A percentile compares a stretch with the other conserved stretches of the same genome.
These are phyloP conservation scores for Hylaeus volcanicus DNA, from an alignment of 1,140 invertebrate species.

Conservation along the genomic window DNA sequence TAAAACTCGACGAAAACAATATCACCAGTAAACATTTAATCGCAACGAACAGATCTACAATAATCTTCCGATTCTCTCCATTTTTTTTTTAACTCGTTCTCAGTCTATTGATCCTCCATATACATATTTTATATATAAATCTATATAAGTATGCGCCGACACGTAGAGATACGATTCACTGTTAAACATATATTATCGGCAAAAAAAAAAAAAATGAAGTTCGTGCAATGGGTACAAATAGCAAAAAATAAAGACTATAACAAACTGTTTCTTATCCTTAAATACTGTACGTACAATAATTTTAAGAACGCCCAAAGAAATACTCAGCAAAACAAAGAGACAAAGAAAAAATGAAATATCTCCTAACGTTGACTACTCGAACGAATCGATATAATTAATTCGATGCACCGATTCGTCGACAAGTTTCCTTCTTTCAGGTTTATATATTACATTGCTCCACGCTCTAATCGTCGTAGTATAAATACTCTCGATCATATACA, in stretches of 20 bases:
- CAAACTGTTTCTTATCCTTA: constrained; percentile 24
- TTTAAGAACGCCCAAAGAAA: neutral
- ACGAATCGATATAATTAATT: constrained; percentile 7
- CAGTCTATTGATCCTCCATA: constrained; percentile 34
- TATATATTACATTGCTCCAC: constrained; percentile 24
- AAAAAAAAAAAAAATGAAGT: constrained; percentile 6
- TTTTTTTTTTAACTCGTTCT: constrained; percentile 12
- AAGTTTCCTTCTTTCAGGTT: neutral
- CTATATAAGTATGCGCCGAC: constrained; percentile 21
- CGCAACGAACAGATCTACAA: constrained; percentile 26
- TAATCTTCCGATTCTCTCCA: constrained; percentile 23
- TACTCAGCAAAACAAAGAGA: constrained; percentile 9
- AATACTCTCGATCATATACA: constrained; percentile 27
- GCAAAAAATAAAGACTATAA: neutral
- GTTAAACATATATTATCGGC: neutral
- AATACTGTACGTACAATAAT: constrained; percentile 35
- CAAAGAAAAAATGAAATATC: neutral
- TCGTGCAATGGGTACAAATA: constrained; percentile 22
- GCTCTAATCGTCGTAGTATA: constrained; percentile 13
- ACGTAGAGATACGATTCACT: neutral
- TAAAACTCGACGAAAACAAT: constrained; percentile 6
- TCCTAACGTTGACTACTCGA: constrained; percentile 23
- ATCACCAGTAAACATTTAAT: constrained; percentile 19
- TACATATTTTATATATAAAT: neutral
- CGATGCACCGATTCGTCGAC: constrained; percentile 16